Evolutionary conservation across 2,113 vertebrate genomes (phyloP), one percentile per base, ranked within the genome.

Genomic region (Eidolon helvum): DNA sequence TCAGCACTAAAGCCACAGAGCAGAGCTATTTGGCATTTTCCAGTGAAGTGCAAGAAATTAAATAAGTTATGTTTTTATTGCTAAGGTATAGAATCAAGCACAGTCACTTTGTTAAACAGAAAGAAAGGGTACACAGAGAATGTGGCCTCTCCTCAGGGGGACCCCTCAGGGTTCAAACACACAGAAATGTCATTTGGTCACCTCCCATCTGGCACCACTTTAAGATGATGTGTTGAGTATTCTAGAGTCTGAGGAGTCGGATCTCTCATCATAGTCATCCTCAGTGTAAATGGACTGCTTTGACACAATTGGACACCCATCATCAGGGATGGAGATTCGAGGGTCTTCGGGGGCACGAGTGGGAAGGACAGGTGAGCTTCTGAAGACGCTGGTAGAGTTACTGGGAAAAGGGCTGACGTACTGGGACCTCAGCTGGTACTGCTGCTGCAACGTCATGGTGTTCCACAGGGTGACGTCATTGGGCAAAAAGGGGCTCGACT

Each of bases 371-470:
- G 99, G 98, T 0, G 99, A 99, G 98, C 99, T 98, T 65, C 99
- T 98, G 98, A 99, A 99, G 95, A 99, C 98, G 0, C 99, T 97
- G 85, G 98, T 48, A 0, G 99, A 98, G 87, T 98, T 98, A 50
- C 98, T 93, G n/a, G 99, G 98, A 98, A 99, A 99, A 15, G 99
- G 99, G 4, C 99, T 99, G 97, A 99, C 99, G 0, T 99, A 99
- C 97, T 99, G 99, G 1, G 99, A 99, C 43, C 99, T 98, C 92
- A 99, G 98, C 98, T 99, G 99, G 98, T 99, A 99, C 98, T 99
- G 99, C 98, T 99, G 99, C 98, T 99, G 99, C 97, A 99, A 98
- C 0, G 99, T 99, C 99, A 99, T 99, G 96, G 99, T 99, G 98
- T 99, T 99, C 99, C 99, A 99, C 96, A 99, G 98, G 30, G 99